A percentile compares a stretch with the other conserved stretches of the same genome.
Conservation (phyloP, 2,113 vertebrate species). For the Vireo altiloquus region DNA sequence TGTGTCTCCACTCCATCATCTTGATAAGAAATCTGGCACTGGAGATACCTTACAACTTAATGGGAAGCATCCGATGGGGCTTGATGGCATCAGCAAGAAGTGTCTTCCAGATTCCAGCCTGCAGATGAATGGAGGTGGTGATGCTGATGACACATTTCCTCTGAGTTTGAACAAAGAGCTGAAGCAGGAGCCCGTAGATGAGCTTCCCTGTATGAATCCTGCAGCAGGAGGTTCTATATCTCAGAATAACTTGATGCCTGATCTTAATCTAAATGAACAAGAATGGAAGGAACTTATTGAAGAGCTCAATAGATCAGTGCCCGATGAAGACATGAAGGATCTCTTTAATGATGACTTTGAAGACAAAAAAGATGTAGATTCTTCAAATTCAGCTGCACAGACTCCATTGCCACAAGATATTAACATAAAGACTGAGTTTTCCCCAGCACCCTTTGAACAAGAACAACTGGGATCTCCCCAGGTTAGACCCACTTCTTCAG, state of each 20-base stretch:
- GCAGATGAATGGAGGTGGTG: constrained; percentile 63
- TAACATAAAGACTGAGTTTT: constrained; percentile 90
- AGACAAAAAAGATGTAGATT: constrained; percentile 90
- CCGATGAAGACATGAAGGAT: constrained; percentile 95
- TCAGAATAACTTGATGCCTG: constrained; percentile 89
- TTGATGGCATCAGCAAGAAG: constrained; percentile 73
- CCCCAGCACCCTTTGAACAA: constrained; percentile 85
- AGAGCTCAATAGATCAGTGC: constrained; percentile 92
- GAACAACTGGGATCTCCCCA: constrained; percentile 88
- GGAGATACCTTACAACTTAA: constrained; percentile 73
- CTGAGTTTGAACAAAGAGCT: constrained; percentile 84
- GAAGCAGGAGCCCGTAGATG: constrained; percentile 94
- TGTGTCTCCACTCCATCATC: constrained; percentile 72
- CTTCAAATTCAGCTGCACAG: constrained; percentile 74
- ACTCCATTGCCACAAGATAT: constrained; percentile 79
- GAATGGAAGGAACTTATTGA: constrained; percentile 98
- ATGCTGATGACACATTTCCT: constrained; percentile 76
- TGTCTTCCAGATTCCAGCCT: constrained; percentile 72
- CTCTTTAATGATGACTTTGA: constrained; percentile 95
- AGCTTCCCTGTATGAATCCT: constrained; percentile 88
- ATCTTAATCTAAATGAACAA: constrained; percentile 96
- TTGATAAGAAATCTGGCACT: constrained; percentile 80
- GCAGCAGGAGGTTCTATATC: constrained; percentile 80
- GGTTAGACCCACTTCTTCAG: constrained; percentile 82
- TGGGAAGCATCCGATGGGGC: constrained; percentile 72